Evolutionary conservation across 2,888 invertebrate species (phyloP), one percentile per base, ranked within the genome.

Genomic region (Lapara coniferarum): DNA sequence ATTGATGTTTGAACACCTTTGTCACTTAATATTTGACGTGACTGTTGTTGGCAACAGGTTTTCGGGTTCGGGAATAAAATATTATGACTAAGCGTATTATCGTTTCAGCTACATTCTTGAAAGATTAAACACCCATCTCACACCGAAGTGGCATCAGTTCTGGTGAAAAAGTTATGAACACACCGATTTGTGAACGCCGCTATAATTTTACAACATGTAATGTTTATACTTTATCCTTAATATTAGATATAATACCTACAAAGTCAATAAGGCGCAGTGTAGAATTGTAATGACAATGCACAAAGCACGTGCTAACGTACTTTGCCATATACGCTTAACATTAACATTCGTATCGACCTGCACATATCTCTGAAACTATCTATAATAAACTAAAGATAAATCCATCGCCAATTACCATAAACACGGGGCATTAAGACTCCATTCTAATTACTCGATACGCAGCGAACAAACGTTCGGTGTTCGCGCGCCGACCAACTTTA

Each of bases 1-100:
- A 63, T 63, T 63, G 63, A 49, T 63, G 63, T 63, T 63, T 46
- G 46, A 63, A 63, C 63, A 63, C 63, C 63, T 55, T 67, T 67
- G 67, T 56, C 67, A 67, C 56, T 46, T 67, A 13, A 55, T 55
- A 67, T 67, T 46, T 56, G 53, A 67, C 67, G 67, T 52, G n/a
- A 12, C n/a, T 16, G 10, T 13, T 10, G 13, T n/a, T 12, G 52
- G 67, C 56, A 56, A 67, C 67, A 67, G 56, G 67, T 67, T 46
- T 46, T 46, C 12, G 52, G 44, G 7, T 25, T 52, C 30, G 49
- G 19, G 25, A 37, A 37, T 7, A 0, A 37, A 37, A 37, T 37
- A 7, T 37, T 37, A 37, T 37, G 37, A 37, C 37, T 37, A 37
- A 37, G 25, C 5, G 37, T 37, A 37, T 37, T 37, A 37, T 2